Evolutionary conservation across 2,113 vertebrate species (phyloP).

Genomic region (Diadophis punctatus): DNA sequence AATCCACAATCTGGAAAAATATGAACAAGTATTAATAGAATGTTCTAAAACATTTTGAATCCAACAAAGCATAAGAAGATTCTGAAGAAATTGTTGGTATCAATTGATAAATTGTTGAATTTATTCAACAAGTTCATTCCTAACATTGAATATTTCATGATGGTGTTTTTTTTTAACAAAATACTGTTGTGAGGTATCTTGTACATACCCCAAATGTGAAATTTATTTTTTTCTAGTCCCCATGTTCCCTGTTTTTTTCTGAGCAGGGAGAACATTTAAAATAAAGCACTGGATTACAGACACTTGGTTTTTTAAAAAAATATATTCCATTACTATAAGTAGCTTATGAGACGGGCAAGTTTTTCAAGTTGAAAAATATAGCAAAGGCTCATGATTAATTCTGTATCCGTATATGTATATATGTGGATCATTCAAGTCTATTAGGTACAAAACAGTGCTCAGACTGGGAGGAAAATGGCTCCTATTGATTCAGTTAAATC

Average conservation of each 20-base stretch:
- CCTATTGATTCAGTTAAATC: neutral
- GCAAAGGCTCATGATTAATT: neutral
- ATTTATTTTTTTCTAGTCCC: neutral
- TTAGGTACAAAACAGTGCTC: neutral
- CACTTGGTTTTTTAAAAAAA: neutral
- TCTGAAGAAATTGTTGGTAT: neutral
- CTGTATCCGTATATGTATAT: neutral
- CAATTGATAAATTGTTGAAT: neutral
- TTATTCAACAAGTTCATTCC: neutral
- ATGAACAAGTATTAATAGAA: neutral
- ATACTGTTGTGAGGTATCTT: neutral
- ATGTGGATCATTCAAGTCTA: neutral
- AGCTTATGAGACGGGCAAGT: neutral
- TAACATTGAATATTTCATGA: neutral
- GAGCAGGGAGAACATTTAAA: neutral
- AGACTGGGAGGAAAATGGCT: too few species aligned
- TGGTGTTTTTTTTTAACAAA: neutral
- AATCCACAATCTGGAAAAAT: slow-evolving; percentile 85
- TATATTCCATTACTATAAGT: neutral
- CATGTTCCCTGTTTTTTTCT: neutral
- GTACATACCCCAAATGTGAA: neutral
- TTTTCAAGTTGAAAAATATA: neutral
- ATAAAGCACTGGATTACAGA: neutral
- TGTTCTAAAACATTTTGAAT: neutral
- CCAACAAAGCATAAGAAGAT: neutral